phyloP scores from a whole-genome alignment of 2,888 invertebrate genomes.

The Xestia xanthographa region DNA sequence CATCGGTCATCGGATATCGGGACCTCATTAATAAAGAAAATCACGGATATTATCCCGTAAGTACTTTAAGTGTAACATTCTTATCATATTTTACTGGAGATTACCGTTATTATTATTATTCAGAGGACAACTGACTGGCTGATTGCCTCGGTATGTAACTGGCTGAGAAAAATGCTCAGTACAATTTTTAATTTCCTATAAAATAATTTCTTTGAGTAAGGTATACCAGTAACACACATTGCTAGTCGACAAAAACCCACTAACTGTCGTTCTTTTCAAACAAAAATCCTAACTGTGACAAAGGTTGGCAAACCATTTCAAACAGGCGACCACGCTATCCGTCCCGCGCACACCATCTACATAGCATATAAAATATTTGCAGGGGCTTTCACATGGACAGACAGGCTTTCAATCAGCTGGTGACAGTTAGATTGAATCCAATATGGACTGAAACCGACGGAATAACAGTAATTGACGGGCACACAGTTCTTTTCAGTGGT shows the following conservation, averaged over 20 bases:
- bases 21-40: too few species aligned
- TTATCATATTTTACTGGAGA: neutral
- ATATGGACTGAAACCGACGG: constrained; percentile 72
- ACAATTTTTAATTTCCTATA: neutral
- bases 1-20: too few species aligned
- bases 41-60: too few species aligned
- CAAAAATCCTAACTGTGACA: constrained; percentile 26
- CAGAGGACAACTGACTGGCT: neutral
- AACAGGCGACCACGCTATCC: constrained; percentile 28
- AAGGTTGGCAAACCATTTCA: constrained; percentile 29
- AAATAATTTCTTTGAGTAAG: neutral
- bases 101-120: neutral
- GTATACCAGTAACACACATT: neutral
- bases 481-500: constrained; percentile 64
- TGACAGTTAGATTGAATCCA: constrained; percentile 83
- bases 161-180: neutral
- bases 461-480: constrained; percentile 78
- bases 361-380: constrained; percentile 57
- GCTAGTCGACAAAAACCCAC: neutral
- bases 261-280: neutral
- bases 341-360: constrained; percentile 30
- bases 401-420: constrained; percentile 78
- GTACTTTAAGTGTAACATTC: too few species aligned
- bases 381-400: constrained; percentile 53
- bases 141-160: too few species aligned